Evolutionary conservation across 2,888 invertebrate genomes (phyloP).

Genomic region (Epistrophella euchroma): DNA sequence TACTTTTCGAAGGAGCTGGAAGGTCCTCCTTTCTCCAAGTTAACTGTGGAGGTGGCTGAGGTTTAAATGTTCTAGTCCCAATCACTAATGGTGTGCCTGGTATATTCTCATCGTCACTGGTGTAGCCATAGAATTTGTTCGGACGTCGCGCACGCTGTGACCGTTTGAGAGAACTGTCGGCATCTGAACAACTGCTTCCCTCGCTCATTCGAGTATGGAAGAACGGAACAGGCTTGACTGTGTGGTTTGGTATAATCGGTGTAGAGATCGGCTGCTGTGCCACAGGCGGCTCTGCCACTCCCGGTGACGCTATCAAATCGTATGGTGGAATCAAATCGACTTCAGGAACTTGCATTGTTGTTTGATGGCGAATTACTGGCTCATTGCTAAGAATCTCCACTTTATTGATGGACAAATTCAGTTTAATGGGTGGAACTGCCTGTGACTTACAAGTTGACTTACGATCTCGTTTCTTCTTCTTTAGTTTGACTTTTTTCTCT

Average conservation of each 20-base stretch:
- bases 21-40: conserved; percentile 91
- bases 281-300: conserved; percentile 77
- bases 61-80: conserved; percentile 83
- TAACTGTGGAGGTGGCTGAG: conserved; percentile 87
- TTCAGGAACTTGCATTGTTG: conserved; percentile 65
- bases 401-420: conserved; percentile 53
- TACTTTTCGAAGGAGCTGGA: conserved; percentile 85
- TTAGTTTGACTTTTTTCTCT: conserved; percentile 85
- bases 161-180: conserved; percentile 87
- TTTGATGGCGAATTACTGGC: conserved; percentile 35
- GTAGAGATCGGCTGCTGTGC: conserved; percentile 50
- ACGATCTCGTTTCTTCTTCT: conserved; percentile 88
- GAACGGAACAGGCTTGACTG: conserved; percentile 35
- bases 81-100: conserved; percentile 81
- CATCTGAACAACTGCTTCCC: conserved; percentile 85
- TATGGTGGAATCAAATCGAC: conserved; percentile 74
- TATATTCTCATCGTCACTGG: conserved; percentile 91
- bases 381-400: conserved; percentile 33
- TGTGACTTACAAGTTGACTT: conserved; percentile 84
- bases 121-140: conserved; percentile 94
- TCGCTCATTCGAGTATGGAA: conserved; percentile 80
- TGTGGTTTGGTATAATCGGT: conserved; percentile 46
- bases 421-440: conserved; percentile 79
- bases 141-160: conserved; percentile 93
- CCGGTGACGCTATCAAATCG: conserved; percentile 74